phyloP scores from a whole-genome alignment of 2,797 vertebrate genomes.

The Momotus momota region DNA sequence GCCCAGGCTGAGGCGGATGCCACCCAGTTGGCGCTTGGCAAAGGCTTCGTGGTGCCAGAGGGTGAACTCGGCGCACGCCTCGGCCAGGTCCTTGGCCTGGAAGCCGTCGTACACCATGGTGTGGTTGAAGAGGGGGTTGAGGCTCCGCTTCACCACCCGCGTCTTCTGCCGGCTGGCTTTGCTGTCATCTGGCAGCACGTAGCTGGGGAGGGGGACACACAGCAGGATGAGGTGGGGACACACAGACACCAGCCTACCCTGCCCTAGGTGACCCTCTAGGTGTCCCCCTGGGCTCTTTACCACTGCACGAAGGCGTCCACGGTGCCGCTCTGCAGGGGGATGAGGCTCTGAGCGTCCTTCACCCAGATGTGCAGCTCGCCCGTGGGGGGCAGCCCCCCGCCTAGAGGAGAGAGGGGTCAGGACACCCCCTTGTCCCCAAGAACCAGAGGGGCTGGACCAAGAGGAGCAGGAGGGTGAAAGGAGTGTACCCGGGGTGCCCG shows the following conservation, averaged over 20 bases:
- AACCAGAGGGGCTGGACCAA: not conserved
- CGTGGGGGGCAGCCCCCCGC: slow-evolving; percentile 84
- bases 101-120: slow-evolving; percentile 99
- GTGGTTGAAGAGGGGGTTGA: slow-evolving; percentile 93
- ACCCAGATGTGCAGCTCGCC: slow-evolving; percentile 97
- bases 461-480: not conserved
- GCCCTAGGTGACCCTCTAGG: not conserved
- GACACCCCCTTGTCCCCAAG: not conserved
- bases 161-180: slow-evolving; percentile 91
- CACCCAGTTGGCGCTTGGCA: slow-evolving; percentile 84
- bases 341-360: slow-evolving; percentile 88
- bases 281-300: slow-evolving; percentile 64
- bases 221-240: not conserved
- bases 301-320: slow-evolving; percentile 90
- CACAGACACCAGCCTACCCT: too few species aligned
- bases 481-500: not conserved
- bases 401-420: slow-evolving; percentile 66
- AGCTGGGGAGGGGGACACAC: slow-evolving; percentile 75
- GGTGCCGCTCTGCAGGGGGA: slow-evolving; percentile 85
- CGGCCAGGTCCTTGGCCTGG: slow-evolving; percentile 85
- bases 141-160: slow-evolving; percentile 83
- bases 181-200: slow-evolving; percentile 91
- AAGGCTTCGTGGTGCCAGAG: slow-evolving; percentile 86
- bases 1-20: slow-evolving; percentile 91
- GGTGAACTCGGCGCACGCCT: slow-evolving; percentile 93